Percentiles rank a stretch among this genome's conserved stretches.
phyloP scores from a whole-genome alignment of 35 echinoderm and acorn worm species.

The Ptychodera flava region DNA sequence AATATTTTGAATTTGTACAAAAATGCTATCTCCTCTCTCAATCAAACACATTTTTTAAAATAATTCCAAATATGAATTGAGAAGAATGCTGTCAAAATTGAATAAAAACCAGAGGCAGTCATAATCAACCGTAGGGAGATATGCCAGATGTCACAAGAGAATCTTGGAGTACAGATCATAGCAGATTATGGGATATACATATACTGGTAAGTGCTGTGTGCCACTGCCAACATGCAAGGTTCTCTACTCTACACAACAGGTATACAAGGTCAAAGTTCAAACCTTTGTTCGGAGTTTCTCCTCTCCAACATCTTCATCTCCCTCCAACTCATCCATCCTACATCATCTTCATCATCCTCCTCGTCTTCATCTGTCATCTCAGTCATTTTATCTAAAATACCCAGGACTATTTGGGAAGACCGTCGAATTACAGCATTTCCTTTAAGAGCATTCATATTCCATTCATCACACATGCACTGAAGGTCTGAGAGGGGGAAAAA shows the following conservation, averaged over 20 bases:
- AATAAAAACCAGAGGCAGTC: too few species aligned
- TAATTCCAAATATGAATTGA: too few species aligned
- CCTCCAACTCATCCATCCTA: not conserved
- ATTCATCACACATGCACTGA: not conserved
- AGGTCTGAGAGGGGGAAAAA: not conserved
- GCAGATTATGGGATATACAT: not conserved
- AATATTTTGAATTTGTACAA: too few species aligned
- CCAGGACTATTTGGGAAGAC: not conserved
- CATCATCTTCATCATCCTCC: not conserved
- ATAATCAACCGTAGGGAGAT: too few species aligned
- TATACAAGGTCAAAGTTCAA: not conserved
- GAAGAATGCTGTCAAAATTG: too few species aligned
- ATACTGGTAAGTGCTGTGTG: not conserved
- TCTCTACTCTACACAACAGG: not conserved
- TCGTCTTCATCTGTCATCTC: too few species aligned
- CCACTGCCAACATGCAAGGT: not conserved
- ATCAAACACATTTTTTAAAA: too few species aligned
- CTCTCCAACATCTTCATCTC: not conserved
- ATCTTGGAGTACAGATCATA: too few species aligned
- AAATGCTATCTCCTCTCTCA: too few species aligned
- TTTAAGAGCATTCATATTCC: not conserved
- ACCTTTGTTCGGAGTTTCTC: not conserved
- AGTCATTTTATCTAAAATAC: not conserved
- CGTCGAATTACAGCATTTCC: too few species aligned
- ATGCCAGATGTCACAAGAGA: too few species aligned